Evolutionary conservation across 1,140 invertebrate genomes (phyloP), one percentile per base, ranked within the genome.

Genomic region (Dinoponera quadriceps): DNA sequence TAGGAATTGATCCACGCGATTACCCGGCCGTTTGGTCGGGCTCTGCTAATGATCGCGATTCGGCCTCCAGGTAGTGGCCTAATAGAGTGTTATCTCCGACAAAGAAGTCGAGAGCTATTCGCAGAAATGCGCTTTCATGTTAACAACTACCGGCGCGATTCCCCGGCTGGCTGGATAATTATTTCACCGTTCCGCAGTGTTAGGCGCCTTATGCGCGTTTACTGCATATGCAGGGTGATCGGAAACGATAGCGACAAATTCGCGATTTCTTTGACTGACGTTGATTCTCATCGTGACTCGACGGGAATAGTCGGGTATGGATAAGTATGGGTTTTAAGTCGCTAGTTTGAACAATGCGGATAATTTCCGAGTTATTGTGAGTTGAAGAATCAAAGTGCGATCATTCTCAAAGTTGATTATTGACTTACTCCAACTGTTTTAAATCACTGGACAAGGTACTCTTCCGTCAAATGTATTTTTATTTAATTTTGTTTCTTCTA

Each of bases 111-210:
- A 49, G n/a, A 65, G 49, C 44, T 44, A 16, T 75, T 75, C 59
- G 44, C 27, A 54, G 73, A 75, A 75, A 75, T 75, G 59, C 14
- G 65, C 59, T 75, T 75, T 75, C 59, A 22, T 51, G 14, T 75
- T 75, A 75, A 75, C 59, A 65, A 54, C 59, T 63, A 18, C 22
- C 22, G 38, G 16, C 22, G 55, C 57, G 57, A 74, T 62, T 48
- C 71, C 7, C 55, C 57, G 25, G n/a, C 18, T 62, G 4, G 25
- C 5, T 62, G 27, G 60, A 59, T 74, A 74, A 74, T 74, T 74
- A 74, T 72, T 55, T 20, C n/a, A 44, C 49, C 49, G 9, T 7
- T 55, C 51, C 0, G n/a, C 9, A 14, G 33, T 57, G 38, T 73
- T 59, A 25, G 11, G 29, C 2, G 16, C 9, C 71, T 48, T 29